Base-by-base conservation (phyloP, 2,797 vertebrate species). In the Cirrhinus mrigala region DNA sequence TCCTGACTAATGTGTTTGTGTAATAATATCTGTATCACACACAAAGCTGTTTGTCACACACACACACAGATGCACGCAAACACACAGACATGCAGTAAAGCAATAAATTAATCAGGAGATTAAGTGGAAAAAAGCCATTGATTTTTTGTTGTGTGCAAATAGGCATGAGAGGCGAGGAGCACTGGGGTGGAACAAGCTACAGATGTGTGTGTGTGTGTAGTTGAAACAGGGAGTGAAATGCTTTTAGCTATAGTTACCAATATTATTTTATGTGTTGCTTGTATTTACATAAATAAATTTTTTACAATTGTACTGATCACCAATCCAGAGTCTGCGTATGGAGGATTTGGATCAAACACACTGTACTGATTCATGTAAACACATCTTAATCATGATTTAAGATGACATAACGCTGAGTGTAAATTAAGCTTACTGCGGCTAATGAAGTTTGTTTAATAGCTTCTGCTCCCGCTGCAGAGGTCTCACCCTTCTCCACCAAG, bases 11-110 rank as follows among this genome's bases (percentile, higher is more conserved):
- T 86, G 89, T 86, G 89, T 88, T 86, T 85, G 91, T 92, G 91
- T 92, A 92, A 92, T 95, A 95, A 94, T 95, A 94, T 94, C 87
- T 87, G 87, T 90, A 90, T 87, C 87, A 87, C 81, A 90, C 83
- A 84, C 54, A 73, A 86, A 90, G 83, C 76, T 83, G 80, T 83
- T 78, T 87, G 81, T 88, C 80, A 87, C 77, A 86, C 83, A 89
- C 76, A 86, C 83, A 83, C 80, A 85, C 80, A 87, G 52, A 81
- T 62, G 44, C 68, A 83, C 79, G 74, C 79, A 84, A 52, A 84
- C 60, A 80, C 81, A 85, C n/a, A 77, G 64, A 44, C 86, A 88
- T 64, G 40, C 58, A 85, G 84, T 85, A 83, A 86, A 81, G 79
- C 84, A 81, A 88, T 89, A 90, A 85, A 90, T 89, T 88, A 85